Conservation (phyloP, 2,113 vertebrate species). For the Dendropsophus ebraccatus region DNA sequence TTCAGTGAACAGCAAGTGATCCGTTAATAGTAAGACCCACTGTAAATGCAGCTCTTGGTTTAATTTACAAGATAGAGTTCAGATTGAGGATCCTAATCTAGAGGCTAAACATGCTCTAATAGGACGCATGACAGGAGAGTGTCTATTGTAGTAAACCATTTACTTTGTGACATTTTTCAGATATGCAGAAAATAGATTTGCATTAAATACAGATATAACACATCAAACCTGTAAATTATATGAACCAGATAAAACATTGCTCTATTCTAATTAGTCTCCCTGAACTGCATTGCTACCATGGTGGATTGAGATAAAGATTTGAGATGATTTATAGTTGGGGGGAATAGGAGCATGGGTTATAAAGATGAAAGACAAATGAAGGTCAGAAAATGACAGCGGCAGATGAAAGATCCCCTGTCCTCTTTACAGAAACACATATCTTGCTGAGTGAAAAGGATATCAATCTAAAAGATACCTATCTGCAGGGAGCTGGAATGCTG, state of each 20-base stretch:
- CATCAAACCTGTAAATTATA: not conserved
- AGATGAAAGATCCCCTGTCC: conserved; percentile 7
- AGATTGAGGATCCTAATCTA: too few relatives aligned
- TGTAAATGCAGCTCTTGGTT: too few relatives aligned
- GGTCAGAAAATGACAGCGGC: not conserved
- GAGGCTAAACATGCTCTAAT: not conserved
- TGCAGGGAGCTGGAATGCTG: not conserved
- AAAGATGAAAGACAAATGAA: conserved; percentile 26
- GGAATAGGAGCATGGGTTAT: not conserved
- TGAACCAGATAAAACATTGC: not conserved
- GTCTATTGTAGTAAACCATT: not conserved
- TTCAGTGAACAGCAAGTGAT: too few relatives aligned
- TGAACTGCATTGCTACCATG: not conserved
- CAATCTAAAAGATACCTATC: conserved; percentile 11
- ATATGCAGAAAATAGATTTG: not conserved
- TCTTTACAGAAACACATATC: conserved; percentile 12
- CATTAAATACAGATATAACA: not conserved
- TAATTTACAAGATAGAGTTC: too few relatives aligned
- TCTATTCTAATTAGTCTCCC: not conserved
- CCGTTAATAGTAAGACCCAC: too few relatives aligned
- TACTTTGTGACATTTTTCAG: not conserved
- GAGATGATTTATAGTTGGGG: not conserved
- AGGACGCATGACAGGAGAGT: not conserved
- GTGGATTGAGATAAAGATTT: not conserved
- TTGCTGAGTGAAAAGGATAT: conserved; percentile 18